phyloP scores from a whole-genome alignment of 1,140 invertebrate species.

The Sinella curviseta region DNA sequence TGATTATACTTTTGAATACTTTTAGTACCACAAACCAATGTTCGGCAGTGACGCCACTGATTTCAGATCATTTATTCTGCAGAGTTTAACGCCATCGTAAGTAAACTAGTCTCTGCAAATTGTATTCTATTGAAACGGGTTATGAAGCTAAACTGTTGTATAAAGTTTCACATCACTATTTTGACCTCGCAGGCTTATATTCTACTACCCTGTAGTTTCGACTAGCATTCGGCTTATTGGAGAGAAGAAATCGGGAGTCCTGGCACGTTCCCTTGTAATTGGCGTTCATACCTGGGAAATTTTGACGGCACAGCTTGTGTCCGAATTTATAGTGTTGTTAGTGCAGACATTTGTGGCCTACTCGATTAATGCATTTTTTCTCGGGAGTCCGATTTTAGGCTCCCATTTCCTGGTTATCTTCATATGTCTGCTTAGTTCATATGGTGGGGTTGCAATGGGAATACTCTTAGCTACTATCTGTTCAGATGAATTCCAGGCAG shows the following conservation, averaged over 20 bases:
- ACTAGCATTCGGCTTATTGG: background rate
- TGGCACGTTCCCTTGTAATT: background rate
- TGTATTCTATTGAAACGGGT: background rate
- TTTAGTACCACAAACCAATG: background rate
- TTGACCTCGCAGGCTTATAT: background rate
- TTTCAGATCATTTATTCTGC: background rate
- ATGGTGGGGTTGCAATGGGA: background rate
- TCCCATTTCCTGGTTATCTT: background rate
- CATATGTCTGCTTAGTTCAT: background rate
- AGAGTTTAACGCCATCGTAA: background rate
- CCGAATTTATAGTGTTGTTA: background rate
- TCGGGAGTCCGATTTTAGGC: background rate
- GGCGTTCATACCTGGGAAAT: background rate
- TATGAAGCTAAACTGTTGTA: background rate
- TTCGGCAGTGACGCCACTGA: background rate
- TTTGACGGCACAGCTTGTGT: background rate
- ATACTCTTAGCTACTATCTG: background rate
- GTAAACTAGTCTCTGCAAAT: background rate
- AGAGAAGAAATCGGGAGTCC: background rate
- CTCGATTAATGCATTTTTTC: background rate
- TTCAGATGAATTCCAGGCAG: background rate
- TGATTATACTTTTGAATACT: too few relatives aligned
- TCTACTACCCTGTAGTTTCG: background rate
- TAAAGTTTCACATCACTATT: too few relatives aligned
- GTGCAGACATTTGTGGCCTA: background rate